Evolutionary conservation across 2,113 vertebrate species (phyloP).

Genomic region (Anolis sagrei): DNA sequence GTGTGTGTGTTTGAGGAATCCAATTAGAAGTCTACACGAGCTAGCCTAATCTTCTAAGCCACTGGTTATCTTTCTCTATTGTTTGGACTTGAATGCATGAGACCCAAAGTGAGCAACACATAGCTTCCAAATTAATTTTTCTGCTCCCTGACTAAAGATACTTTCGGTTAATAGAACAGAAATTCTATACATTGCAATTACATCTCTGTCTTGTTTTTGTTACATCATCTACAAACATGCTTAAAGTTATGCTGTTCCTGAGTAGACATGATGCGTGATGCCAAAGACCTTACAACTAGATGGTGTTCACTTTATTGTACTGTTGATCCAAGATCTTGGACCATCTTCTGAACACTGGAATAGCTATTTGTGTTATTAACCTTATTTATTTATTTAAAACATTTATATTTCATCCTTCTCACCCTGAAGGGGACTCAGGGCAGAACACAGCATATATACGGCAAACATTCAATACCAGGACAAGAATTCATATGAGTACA

Average conservation of each 20-base stretch:
- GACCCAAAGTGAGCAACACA: neutral
- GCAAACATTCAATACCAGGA: too few relatives aligned
- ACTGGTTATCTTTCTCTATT: too few relatives aligned
- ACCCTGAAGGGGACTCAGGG: too few relatives aligned
- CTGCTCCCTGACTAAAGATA: neutral
- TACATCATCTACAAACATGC: neutral
- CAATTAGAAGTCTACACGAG: neutral
- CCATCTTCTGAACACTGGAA: neutral
- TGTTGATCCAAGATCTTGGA: too few relatives aligned
- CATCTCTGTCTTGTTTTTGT: neutral
- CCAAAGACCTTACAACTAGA: neutral
- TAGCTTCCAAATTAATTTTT: neutral
- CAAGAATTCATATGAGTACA: too few relatives aligned
- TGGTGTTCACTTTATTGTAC: neutral
- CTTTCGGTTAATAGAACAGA: neutral
- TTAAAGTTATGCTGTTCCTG: neutral
- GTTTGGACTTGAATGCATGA: neutral
- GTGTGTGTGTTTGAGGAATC: neutral
- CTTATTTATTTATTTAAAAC: too few relatives aligned
- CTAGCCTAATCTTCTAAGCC: neutral
- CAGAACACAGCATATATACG: too few relatives aligned
- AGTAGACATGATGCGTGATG: neutral
- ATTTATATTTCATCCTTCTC: too few relatives aligned
- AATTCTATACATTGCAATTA: neutral
- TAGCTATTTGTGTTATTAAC: neutral